These are phyloP conservation scores for Tricholaema leucomelas DNA, from an alignment of 2,113 vertebrate species.

Conservation along the genomic window DNA sequence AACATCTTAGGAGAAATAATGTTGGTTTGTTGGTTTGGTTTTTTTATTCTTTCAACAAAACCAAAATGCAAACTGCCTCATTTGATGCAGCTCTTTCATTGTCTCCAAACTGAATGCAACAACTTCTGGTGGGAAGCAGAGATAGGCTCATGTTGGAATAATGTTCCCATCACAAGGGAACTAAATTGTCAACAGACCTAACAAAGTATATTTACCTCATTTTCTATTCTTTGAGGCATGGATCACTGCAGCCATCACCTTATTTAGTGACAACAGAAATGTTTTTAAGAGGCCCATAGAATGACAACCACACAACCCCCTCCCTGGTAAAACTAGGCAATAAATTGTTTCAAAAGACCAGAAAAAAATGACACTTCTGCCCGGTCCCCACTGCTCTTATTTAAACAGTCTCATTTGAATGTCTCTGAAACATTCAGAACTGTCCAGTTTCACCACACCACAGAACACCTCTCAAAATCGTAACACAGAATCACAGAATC, in stretches of 20 bases:
- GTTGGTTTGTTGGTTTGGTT: neutral
- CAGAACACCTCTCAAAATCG: neutral
- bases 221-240: conserved; percentile 2
- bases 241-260: neutral
- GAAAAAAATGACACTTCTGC: neutral
- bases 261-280: conserved; percentile 4
- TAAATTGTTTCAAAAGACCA: neutral
- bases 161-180: neutral
- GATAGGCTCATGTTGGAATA: conserved; percentile 12
- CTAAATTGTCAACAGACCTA: conserved; percentile 21
- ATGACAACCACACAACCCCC: conserved; percentile 4
- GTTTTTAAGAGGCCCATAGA: neutral
- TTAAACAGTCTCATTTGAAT: neutral
- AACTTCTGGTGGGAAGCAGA: neutral
- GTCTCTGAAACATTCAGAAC: neutral
- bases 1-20: conserved; percentile 8
- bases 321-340: neutral
- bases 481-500: too few relatives aligned
- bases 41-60: neutral
- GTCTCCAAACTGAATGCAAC: neutral
- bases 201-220: neutral
- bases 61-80: conserved; percentile 7
- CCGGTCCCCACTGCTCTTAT: neutral
- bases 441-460: neutral
- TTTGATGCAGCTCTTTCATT: conserved; percentile 3